Conservation (phyloP, 1,140 invertebrate genomes). For the Diploscapter pachys region DNA sequence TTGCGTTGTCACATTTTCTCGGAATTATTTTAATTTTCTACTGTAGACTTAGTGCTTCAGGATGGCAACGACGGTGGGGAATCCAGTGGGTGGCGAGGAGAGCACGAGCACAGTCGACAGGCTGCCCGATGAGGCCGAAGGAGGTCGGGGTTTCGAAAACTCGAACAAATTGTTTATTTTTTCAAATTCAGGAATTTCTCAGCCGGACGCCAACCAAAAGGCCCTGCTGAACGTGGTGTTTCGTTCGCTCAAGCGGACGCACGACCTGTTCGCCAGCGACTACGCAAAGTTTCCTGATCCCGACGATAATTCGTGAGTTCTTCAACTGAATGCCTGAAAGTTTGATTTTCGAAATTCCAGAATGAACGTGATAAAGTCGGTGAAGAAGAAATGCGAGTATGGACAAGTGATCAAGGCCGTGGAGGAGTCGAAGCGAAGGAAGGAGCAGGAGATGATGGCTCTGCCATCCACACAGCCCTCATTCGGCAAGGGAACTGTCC, state of each 20-base stretch:
- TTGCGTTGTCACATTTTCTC: too few relatives aligned
- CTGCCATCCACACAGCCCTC: too few relatives aligned
- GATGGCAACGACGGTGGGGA: too few relatives aligned
- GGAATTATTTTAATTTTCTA: too few relatives aligned
- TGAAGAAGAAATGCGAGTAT: slow-evolving; percentile 84
- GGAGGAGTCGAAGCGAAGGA: slow-evolving; percentile 61
- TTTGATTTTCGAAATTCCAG: slow-evolving; percentile 64
- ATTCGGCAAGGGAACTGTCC: too few relatives aligned
- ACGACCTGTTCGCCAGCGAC: slow-evolving; percentile 93
- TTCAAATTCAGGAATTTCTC: not conserved
- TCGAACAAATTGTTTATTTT: too few relatives aligned
- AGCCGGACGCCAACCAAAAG: slow-evolving; percentile 25
- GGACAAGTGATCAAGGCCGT: slow-evolving; percentile 79
- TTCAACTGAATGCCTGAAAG: slow-evolving; percentile 46
- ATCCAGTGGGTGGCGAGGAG: too few relatives aligned
- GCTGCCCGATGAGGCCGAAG: too few relatives aligned
- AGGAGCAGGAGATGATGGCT: slow-evolving; percentile 34
- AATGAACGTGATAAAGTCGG: slow-evolving; percentile 69
- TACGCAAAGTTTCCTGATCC: slow-evolving; percentile 80
- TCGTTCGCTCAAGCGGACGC: slow-evolving; percentile 89
- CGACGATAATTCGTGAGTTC: slow-evolving; percentile 68
- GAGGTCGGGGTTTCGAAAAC: too few relatives aligned
- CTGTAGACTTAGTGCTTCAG: too few relatives aligned
- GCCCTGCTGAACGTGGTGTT: slow-evolving; percentile 72
- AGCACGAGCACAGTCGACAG: too few relatives aligned